Evolutionary conservation across 1,140 invertebrate genomes (phyloP), one percentile per base, ranked within the genome.

Genomic region (Teleopsis dalmanni): DNA sequence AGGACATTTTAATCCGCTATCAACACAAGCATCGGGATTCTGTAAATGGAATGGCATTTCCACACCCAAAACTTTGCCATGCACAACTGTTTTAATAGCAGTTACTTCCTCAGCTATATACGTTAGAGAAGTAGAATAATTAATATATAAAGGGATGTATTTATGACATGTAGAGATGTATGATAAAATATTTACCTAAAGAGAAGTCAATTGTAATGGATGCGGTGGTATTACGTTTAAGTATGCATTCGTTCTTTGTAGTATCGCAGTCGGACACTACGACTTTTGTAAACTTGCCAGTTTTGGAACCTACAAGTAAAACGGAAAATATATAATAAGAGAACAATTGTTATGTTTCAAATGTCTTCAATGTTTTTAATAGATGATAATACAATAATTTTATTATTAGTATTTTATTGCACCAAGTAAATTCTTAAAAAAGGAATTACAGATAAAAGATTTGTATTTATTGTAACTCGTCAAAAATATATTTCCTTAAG

Each of bases 21-120:
- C 74, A 23, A 73, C 59, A 60, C 86, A 89, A 6, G 78, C 85
- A 61, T 88, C 71, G 1, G 79, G 72, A 58, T 88, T 79, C 7
- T 78, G 65, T 48, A 88, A 57, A 10, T 77, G 77, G 60, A 88
- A 89, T 21, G 84, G 83, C 48, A 87, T 72, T 2, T 82, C 79
- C 11, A 87, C 60, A 37, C 78, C 80, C 61, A 79, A 71, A 16
- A 89, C 74, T 26, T 87, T 73, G 3, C 86, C 86, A 70, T 87
- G 80, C 0, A 86, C 81, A 3, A 80, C 75, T 3, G 80, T 78
- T 21, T 66, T 76, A 4, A 85, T 60, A 3, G 52, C 52, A 0
- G 53, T 37, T 5, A 60, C 60, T 35, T 49, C 56, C 50, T 68
- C 65, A 29, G 59, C 59, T 54, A 56, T 8, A 4, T 43, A 52